A percentile compares a stretch with the other conserved stretches of the same genome.
These are phyloP conservation scores for Panulirus ornatus DNA, from an alignment of 1,140 invertebrate species.

Conservation along the genomic window DNA sequence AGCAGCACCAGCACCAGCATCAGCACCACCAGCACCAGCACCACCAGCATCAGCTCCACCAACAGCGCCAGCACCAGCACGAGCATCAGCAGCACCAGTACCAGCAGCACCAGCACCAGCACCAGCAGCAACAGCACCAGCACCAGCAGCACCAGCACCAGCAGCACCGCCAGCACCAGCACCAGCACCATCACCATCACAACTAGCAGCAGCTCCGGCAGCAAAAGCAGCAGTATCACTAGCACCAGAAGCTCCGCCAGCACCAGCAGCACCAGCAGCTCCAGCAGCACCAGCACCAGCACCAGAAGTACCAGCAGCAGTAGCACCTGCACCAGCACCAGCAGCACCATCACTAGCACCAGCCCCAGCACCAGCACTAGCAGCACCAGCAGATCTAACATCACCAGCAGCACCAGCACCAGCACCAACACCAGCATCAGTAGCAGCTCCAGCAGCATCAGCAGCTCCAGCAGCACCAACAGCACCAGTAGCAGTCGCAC, in stretches of 20 bases:
- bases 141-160: constrained; percentile 33
- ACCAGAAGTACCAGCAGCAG: neutral
- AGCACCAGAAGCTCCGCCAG: constrained; percentile 5
- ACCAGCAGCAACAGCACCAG: constrained; percentile 26
- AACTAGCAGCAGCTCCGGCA: constrained; percentile 5
- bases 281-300: constrained; percentile 18
- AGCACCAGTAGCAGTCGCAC: too few species aligned
- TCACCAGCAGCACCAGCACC: too few species aligned
- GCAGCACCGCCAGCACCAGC: constrained; percentile 19
- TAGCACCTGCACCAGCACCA: constrained; percentile 5
- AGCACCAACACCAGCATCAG: too few species aligned
- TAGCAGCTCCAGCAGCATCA: too few species aligned
- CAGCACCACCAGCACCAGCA: constrained; percentile 31
- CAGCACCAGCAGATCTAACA: too few species aligned
- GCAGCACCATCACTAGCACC: constrained; percentile 12
- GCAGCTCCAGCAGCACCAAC: too few species aligned
- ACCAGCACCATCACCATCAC: constrained; percentile 21
- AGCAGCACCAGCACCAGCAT: neutral
- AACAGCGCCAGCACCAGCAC: constrained; percentile 13
- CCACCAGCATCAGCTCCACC: constrained; percentile 18
- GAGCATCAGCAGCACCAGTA: too few species aligned
- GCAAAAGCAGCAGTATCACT: neutral
- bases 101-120: constrained; percentile 13
- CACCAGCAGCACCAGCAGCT: neutral
- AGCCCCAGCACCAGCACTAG: neutral